Conservation (phyloP, 2,797 vertebrate species). For the Percopsis omiscomaycus region DNA sequence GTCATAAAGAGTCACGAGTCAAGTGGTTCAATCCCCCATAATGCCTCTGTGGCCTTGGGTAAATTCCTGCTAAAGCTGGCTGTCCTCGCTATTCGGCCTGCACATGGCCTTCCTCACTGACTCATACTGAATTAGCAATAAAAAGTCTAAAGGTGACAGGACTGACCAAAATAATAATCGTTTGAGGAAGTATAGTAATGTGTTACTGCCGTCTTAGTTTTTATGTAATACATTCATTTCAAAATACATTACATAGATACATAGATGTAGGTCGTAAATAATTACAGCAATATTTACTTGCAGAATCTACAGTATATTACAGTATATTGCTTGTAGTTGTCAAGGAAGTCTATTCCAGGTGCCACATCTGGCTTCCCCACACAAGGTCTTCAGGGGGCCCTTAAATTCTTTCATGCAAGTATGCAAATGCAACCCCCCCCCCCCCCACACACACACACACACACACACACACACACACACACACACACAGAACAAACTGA, state of each 20-base stretch:
- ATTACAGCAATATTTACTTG: constrained; percentile 30
- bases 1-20: too few relatives aligned
- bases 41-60: too few relatives aligned
- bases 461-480: constrained; percentile 17
- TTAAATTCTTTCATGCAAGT: constrained; percentile 58
- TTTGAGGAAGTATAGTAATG: neutral
- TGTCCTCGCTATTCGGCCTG: too few relatives aligned
- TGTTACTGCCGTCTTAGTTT: neutral
- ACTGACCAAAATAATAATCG: neutral
- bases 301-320: constrained; percentile 10
- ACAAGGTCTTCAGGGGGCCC: constrained; percentile 59
- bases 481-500: constrained; percentile 19
- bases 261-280: constrained; percentile 39
- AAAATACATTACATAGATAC: constrained; percentile 37
- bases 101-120: neutral
- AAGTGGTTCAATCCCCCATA: too few relatives aligned
- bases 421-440: constrained; percentile 22
- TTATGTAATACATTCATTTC: constrained; percentile 21
- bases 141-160: constrained; percentile 10
- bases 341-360: constrained; percentile 46
- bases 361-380: constrained; percentile 70
- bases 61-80: too few relatives aligned
- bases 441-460: constrained; percentile 19
- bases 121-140: neutral
- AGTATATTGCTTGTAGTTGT: constrained; percentile 42